Conservation (phyloP, 2,113 vertebrate species). For the Semnornis frantzii region DNA sequence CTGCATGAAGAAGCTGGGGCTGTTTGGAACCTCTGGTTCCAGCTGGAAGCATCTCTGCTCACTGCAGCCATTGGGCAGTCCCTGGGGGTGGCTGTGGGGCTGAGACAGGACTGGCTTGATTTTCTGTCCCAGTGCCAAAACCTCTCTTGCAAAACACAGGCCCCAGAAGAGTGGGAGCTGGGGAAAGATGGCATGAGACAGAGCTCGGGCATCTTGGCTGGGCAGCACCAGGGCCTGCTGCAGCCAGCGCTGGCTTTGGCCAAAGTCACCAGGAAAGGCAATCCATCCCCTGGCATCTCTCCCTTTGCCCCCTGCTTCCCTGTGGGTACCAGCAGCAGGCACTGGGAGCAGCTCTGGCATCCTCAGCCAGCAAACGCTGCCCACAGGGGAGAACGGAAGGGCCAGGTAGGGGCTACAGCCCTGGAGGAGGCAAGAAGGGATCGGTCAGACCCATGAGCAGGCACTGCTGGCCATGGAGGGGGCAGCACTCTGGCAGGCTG, state of each 20-base stretch:
- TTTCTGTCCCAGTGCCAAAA: background rate
- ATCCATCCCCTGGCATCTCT: accelerated
- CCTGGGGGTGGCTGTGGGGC: background rate
- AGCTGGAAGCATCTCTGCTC: background rate
- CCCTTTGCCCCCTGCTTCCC: background rate
- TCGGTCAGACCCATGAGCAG: accelerated
- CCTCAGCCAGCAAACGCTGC: background rate
- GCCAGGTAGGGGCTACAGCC: background rate
- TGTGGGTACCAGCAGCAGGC: background rate
- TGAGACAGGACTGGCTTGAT: background rate
- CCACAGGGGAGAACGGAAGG: background rate
- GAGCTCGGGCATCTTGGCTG: background rate
- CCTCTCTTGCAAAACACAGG: background rate
- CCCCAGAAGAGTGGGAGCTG: background rate
- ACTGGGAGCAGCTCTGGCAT: background rate
- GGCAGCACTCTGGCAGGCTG: background rate
- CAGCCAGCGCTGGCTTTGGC: background rate
- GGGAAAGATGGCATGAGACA: accelerated
- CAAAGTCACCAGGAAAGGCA: background rate
- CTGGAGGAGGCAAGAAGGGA: background rate
- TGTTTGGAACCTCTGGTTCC: background rate
- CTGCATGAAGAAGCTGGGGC: background rate
- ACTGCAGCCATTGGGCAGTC: background rate
- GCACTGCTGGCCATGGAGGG: background rate
- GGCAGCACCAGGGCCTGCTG: accelerated